phyloP scores from a whole-genome alignment of 2,888 invertebrate species.

The Limnephilus rhombicus region DNA sequence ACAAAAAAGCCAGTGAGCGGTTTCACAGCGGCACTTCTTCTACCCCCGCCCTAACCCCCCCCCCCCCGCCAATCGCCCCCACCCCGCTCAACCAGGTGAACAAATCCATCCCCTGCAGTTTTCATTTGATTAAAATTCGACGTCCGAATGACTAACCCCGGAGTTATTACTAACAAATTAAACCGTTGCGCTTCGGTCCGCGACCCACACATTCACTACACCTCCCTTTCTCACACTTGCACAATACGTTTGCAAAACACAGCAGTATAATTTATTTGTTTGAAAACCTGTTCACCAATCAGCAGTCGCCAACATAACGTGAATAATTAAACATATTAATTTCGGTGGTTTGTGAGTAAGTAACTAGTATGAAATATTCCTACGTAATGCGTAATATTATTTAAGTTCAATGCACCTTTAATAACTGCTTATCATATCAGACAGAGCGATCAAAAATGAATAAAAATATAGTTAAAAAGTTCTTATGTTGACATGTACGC shows the following conservation, averaged over 20 bases:
- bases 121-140: slow-evolving; percentile 77
- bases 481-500: too few species aligned
- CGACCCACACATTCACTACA: slow-evolving; percentile 9
- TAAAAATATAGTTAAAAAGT: too few species aligned
- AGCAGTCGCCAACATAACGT: not conserved
- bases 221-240: not conserved
- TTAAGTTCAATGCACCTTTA: too few species aligned
- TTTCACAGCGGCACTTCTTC: not conserved
- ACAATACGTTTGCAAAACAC: not conserved
- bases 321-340: not conserved
- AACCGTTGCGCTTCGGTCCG: slow-evolving; percentile 61
- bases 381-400: too few species aligned
- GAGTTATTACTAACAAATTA: slow-evolving; percentile 66
- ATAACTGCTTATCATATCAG: too few species aligned
- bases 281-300: not conserved
- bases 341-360: not conserved
- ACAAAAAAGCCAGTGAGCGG: not conserved
- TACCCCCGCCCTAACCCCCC: not conserved
- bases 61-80: not conserved
- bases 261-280: too few species aligned
- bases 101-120: slow-evolving; percentile 64
- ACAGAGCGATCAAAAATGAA: too few species aligned
- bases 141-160: slow-evolving; percentile 70
- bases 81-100: slow-evolving; percentile 56
- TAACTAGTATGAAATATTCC: too few species aligned